A percentile compares a stretch with the other conserved stretches of the same genome.
These are phyloP conservation scores for Gryon sp. DNA, from an alignment of 1,140 invertebrate genomes.

Conservation along the genomic window DNA sequence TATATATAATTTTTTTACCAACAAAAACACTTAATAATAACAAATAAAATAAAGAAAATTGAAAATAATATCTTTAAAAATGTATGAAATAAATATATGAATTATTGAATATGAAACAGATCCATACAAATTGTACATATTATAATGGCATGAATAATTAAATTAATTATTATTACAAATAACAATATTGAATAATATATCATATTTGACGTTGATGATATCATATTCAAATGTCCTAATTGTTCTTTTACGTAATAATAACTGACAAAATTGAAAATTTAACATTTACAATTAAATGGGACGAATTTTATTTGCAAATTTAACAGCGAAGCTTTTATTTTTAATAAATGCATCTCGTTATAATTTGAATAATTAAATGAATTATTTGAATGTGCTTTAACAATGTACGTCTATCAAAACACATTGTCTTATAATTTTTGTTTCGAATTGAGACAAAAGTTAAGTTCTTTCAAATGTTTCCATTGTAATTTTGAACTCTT, in stretches of 20 bases:
- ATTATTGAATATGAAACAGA: too few relatives aligned
- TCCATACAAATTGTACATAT: too few relatives aligned
- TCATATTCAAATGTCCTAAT: too few relatives aligned
- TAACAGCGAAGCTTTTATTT: conserved; percentile 13
- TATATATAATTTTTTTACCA: not conserved
- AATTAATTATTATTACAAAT: too few relatives aligned
- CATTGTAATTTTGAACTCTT: not conserved
- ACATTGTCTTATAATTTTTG: conserved; percentile 25
- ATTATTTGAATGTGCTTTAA: conserved; percentile 37
- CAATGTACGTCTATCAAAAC: conserved; percentile 9
- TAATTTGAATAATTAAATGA: conserved; percentile 13
- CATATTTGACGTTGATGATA: too few relatives aligned
- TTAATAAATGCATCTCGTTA: conserved; percentile 22
- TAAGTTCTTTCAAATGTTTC: not conserved
- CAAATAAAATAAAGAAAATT: not conserved
- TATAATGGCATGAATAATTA: too few relatives aligned
- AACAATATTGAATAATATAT: too few relatives aligned
- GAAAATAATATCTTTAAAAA: too few relatives aligned
- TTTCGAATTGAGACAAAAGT: conserved; percentile 7
- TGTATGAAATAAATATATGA: too few relatives aligned
- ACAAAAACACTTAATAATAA: not conserved
- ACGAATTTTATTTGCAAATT: conserved; percentile 20
- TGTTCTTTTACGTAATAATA: conserved; percentile 18
- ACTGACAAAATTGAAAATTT: conserved; percentile 11
- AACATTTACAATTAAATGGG: conserved; percentile 17